phyloP scores from a whole-genome alignment of 2,797 vertebrate species.

The Darevskia mixta region DNA sequence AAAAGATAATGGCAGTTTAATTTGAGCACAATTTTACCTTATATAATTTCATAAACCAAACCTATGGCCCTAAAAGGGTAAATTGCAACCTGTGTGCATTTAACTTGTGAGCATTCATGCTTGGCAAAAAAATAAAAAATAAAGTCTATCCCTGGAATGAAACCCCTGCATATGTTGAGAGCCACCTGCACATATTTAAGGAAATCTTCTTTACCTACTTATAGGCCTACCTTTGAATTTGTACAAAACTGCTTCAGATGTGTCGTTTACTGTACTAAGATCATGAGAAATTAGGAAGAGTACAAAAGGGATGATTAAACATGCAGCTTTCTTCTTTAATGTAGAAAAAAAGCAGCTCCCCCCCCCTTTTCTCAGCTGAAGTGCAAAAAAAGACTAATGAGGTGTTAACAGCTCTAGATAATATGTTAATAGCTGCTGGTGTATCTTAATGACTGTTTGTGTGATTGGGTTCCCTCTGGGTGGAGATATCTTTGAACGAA shows the following conservation, averaged over 20 bases:
- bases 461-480: slow-evolving; percentile 6
- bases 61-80: no score
- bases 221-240: neutral
- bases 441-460: slow-evolving; percentile 14
- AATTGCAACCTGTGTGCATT: no score
- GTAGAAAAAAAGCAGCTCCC: neutral
- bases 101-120: no score
- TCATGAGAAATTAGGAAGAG: neutral
- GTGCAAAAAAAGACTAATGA: slow-evolving; percentile 21
- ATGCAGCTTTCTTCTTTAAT: neutral
- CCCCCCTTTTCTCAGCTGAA: neutral
- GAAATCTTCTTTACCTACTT: neutral
- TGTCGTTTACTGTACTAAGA: neutral
- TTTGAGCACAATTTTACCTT: no score
- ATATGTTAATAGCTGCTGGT: slow-evolving; percentile 17
- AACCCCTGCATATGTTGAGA: no score
- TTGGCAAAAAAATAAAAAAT: no score
- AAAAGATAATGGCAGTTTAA: no score
- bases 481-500: neutral
- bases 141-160: no score
- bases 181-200: neutral
- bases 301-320: neutral
- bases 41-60: no score
- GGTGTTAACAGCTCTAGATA: slow-evolving; percentile 10
- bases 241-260: neutral